phyloP scores from a whole-genome alignment of 2,113 vertebrate genomes.

The Hyla sarda region DNA sequence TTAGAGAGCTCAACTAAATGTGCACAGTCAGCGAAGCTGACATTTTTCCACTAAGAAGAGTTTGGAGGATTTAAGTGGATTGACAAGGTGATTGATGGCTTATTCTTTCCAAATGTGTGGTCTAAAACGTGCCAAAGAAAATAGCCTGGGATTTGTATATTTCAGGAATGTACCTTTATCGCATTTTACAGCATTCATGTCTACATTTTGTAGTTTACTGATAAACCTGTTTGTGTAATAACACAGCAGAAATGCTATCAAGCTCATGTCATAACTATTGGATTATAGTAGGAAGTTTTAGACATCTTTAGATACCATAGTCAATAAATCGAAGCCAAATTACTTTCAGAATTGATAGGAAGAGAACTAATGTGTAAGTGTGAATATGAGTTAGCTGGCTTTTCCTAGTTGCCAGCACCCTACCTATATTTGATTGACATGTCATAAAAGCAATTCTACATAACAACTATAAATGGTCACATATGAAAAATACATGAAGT shows the following conservation, averaged over 20 bases:
- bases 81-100: conserved; percentile 37
- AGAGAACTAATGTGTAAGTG: too few species aligned
- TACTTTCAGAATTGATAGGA: too few species aligned
- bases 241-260: neutral
- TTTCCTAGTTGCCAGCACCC: too few species aligned
- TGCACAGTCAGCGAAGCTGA: conserved; percentile 47
- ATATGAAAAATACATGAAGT: too few species aligned
- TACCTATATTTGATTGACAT: too few species aligned
- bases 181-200: neutral
- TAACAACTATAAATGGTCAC: too few species aligned
- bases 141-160: neutral
- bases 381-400: too few species aligned
- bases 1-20: neutral
- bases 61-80: conserved; percentile 29
- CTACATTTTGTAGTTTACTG: neutral
- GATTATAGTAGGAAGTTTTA: too few species aligned
- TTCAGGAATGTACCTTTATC: neutral
- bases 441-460: too few species aligned
- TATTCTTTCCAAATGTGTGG: neutral
- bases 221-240: neutral
- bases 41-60: conserved; percentile 30
- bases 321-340: too few species aligned
- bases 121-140: neutral
- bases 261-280: too few species aligned
- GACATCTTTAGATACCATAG: too few species aligned